Conservation (phyloP, 2,888 invertebrate species). For the Drosophila lacicola region DNA sequence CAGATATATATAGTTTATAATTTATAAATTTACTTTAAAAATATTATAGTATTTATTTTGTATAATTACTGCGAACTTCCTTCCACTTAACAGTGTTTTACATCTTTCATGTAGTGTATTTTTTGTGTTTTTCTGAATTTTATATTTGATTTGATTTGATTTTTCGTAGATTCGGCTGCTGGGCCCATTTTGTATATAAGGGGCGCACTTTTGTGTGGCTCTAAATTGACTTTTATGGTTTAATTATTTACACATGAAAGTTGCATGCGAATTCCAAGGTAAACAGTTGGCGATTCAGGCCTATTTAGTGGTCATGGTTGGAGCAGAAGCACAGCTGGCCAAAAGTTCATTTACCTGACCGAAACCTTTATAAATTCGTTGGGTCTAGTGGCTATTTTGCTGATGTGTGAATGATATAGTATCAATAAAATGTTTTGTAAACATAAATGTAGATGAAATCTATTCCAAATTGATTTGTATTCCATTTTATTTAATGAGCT, state of each 20-base stretch:
- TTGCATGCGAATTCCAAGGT: slow-evolving; percentile 66
- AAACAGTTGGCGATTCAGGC: slow-evolving; percentile 31
- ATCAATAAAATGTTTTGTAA: not conserved
- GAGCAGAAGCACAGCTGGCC: slow-evolving; percentile 23
- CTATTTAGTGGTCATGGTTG: slow-evolving; percentile 62
- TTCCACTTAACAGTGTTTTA: too few species aligned
- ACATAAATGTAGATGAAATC: not conserved
- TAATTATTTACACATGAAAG: slow-evolving; percentile 63
- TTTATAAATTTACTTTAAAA: too few species aligned
- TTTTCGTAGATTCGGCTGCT: not conserved
- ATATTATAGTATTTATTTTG: too few species aligned
- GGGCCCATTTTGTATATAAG: slow-evolving; percentile 1
- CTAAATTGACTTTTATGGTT: slow-evolving; percentile 59
- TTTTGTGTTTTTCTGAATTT: slow-evolving; percentile 6
- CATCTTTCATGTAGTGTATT: not conserved
- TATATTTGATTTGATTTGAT: not conserved
- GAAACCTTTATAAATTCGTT: slow-evolving; percentile 20
- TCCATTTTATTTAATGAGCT: not conserved
- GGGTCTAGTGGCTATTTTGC: slow-evolving; percentile 7
- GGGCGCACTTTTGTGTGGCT: slow-evolving; percentile 28
- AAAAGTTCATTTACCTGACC: slow-evolving; percentile 69
- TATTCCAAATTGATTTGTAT: not conserved
- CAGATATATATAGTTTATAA: not conserved
- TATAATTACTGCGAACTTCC: too few species aligned
- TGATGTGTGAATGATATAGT: not conserved